phyloP scores from a whole-genome alignment of 2,888 invertebrate species.

The Romanomermis culicivorax region DNA sequence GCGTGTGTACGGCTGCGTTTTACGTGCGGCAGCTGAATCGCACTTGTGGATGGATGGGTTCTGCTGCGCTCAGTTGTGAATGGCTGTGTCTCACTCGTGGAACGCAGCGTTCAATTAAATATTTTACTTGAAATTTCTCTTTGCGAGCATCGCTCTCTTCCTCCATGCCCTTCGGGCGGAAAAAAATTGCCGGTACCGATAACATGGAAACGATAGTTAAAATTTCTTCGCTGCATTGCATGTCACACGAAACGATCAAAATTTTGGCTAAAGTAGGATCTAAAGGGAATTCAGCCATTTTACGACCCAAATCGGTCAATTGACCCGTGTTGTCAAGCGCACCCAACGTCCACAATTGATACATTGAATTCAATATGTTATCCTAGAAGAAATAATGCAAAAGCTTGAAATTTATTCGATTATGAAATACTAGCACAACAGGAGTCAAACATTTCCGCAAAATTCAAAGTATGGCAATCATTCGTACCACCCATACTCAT shows the following conservation, averaged over 20 bases:
- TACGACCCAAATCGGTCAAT: constrained; percentile 67
- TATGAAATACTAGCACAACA: no score
- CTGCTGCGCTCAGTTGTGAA: no score
- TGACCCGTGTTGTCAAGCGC: constrained; percentile 89
- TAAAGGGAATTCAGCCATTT: constrained; percentile 97
- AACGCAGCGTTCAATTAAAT: no score
- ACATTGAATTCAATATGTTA: constrained; percentile 94
- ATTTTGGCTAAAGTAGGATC: constrained; percentile 97
- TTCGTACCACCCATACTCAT: no score
- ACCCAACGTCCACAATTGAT: constrained; percentile 97
- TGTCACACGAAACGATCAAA: constrained; percentile 79
- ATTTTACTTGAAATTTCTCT: constrained; percentile 85
- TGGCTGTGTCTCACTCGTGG: no score
- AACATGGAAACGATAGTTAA: constrained; percentile 72
- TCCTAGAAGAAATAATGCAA: no score
- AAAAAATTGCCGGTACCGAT: constrained; percentile 95
- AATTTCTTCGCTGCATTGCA: constrained; percentile 60
- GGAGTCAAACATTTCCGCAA: no score
- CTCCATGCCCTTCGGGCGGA: constrained; percentile 88
- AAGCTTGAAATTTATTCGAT: no score
- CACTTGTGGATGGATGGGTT: no score
- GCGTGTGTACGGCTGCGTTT: no score
- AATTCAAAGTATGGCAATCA: no score
- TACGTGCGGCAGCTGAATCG: no score
- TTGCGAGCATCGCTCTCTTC: constrained; percentile 90